Conservation (phyloP, 35 echinoderm and acorn worm genomes). For the Hemicentrotus pulcherrimus region DNA sequence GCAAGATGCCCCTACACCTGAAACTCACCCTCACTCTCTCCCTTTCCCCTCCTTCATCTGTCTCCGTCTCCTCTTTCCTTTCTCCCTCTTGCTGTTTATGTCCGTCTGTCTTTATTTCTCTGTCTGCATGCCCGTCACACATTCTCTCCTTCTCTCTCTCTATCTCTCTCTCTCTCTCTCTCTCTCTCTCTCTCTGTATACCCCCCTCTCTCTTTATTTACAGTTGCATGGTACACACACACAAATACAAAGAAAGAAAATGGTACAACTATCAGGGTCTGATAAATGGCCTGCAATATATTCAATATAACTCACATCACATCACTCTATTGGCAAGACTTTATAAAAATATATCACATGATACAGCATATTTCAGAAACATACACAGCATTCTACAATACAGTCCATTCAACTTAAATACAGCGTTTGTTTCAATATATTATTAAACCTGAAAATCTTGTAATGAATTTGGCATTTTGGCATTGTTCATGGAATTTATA, state of each 20-base stretch:
- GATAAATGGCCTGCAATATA: background rate
- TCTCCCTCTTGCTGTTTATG: no score
- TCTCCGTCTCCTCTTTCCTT: no score
- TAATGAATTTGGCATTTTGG: background rate
- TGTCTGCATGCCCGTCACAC: no score
- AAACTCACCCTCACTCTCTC: no score
- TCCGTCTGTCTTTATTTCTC: no score
- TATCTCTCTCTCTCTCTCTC: no score
- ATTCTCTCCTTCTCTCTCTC: no score
- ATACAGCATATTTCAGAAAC: background rate
- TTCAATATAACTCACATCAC: background rate
- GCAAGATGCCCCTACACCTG: no score
- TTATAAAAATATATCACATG: constrained; percentile 2
- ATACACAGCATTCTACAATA: background rate
- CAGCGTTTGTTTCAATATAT: background rate
- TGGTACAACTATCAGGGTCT: background rate
- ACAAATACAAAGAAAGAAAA: background rate
- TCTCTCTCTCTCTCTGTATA: no score
- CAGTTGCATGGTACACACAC: no score
- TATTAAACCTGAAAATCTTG: background rate
- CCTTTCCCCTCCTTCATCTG: no score
- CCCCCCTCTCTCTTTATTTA: no score
- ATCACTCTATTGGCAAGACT: constrained; percentile 10
- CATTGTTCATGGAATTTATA: background rate
- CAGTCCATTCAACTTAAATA: background rate